A percentile compares a stretch with the other conserved stretches of the same genome.
Evolutionary conservation across 2,797 vertebrate genomes (phyloP).

Genomic region (Schizopygopsis pylzovi): DNA sequence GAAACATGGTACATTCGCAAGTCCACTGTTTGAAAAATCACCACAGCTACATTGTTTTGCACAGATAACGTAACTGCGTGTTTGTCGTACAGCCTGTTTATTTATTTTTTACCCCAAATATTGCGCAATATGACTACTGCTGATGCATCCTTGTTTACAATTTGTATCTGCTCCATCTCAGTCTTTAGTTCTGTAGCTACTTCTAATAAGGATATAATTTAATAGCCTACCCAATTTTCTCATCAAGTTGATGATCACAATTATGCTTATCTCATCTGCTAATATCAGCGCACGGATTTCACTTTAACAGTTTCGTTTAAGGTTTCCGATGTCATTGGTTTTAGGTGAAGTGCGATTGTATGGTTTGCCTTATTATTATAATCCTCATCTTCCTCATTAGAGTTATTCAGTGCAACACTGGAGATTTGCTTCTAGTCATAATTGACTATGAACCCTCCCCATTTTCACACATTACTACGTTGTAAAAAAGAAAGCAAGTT

Average conservation of each 20-base stretch:
- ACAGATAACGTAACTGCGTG: background rate
- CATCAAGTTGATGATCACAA: conserved; percentile 5
- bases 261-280: conserved; percentile 30
- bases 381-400: background rate
- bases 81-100: background rate
- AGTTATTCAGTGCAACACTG: background rate
- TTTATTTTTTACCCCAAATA: background rate
- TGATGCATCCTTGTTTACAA: background rate
- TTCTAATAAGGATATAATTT: conserved; percentile 10
- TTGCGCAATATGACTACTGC: background rate
- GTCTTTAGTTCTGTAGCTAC: background rate
- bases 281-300: background rate
- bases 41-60: background rate
- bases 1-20: conserved; percentile 66
- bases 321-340: background rate
- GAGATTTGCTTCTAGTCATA: conserved; percentile 54
- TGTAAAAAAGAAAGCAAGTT: conserved; percentile 61
- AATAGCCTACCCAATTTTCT: conserved; percentile 2
- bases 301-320: background rate
- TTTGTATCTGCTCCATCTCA: conserved; percentile 6
- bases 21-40: conserved; percentile 13
- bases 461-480: conserved; percentile 64
- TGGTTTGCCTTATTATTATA: background rate
- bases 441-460: conserved; percentile 55
- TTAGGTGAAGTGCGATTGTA: background rate